Conservation (phyloP, 2,797 vertebrate genomes). For the Chelmon rostratus region DNA sequence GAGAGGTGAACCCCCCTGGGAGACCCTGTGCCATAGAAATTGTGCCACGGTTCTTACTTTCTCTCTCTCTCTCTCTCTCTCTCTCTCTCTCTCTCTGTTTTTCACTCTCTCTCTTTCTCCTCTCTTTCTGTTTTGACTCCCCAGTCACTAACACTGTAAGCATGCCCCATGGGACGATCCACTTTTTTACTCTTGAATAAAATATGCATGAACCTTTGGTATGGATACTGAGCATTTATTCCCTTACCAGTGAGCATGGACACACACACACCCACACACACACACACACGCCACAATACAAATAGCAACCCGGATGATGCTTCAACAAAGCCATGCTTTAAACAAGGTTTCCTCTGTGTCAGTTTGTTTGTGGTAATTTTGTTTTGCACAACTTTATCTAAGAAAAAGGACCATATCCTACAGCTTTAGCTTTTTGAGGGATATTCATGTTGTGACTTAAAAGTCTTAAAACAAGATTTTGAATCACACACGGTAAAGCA, state of each 20-base stretch:
- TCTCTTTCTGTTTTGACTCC: constrained; percentile 80
- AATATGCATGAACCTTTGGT: constrained; percentile 91
- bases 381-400: too few species aligned
- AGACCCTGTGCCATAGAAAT: constrained; percentile 82
- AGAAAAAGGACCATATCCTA: too few species aligned
- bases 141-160: constrained; percentile 88
- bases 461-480: too few species aligned
- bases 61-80: constrained; percentile 63
- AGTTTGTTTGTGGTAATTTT: too few species aligned
- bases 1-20: constrained; percentile 77
- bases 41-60: constrained; percentile 77
- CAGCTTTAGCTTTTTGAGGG: too few species aligned
- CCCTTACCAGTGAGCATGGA: neutral
- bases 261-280: constrained; percentile 9
- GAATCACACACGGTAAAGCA: too few species aligned
- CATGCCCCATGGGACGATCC: constrained; percentile 90
- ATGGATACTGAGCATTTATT: constrained; percentile 68
- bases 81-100: constrained; percentile 52
- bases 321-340: too few species aligned
- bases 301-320: neutral
- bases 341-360: too few species aligned
- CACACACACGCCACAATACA: neutral
- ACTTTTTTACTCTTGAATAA: constrained; percentile 94
- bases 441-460: too few species aligned
- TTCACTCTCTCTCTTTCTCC: constrained; percentile 54